phyloP scores from a whole-genome alignment of 2,888 invertebrate genomes.

The Epistrophe eligans region DNA sequence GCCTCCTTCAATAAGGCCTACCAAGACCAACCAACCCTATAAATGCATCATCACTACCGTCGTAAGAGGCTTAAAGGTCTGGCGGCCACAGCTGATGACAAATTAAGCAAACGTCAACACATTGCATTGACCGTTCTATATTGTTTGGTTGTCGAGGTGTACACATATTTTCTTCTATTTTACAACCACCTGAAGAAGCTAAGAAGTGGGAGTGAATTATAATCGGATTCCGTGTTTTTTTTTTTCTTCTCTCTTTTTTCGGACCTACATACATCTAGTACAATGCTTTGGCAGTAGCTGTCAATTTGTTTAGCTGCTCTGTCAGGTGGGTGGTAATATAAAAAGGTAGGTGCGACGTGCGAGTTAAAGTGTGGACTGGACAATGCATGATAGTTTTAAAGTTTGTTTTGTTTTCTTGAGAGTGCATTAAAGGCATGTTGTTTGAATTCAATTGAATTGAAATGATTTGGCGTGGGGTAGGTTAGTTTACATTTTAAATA shows the following conservation, averaged over 20 bases:
- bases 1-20: slow-evolving; percentile 2
- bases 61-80: slow-evolving; percentile 78
- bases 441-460: slow-evolving; percentile 1
- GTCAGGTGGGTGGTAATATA: slow-evolving; percentile 28
- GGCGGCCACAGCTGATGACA: slow-evolving; percentile 69
- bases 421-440: slow-evolving; percentile 38
- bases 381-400: slow-evolving; percentile 42
- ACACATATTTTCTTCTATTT: slow-evolving; percentile 79
- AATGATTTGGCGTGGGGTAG: slow-evolving; percentile 29
- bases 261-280: slow-evolving; percentile 4
- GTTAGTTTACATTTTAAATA: slow-evolving; percentile 42
- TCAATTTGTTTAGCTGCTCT: slow-evolving; percentile 29
- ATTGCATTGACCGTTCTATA: slow-evolving; percentile 78
- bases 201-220: slow-evolving; percentile 73
- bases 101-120: slow-evolving; percentile 73
- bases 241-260: not conserved
- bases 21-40: slow-evolving; percentile 31
- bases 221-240: slow-evolving; percentile 71
- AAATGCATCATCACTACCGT: slow-evolving; percentile 78
- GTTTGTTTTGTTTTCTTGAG: slow-evolving; percentile 11
- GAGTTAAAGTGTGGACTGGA: slow-evolving; percentile 31
- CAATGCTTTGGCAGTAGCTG: slow-evolving; percentile 26
- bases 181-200: slow-evolving; percentile 79
- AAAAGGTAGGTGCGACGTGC: slow-evolving; percentile 53
- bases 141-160: slow-evolving; percentile 79